Evolutionary conservation across 2,888 invertebrate genomes (phyloP), one percentile per base, ranked within the genome.

Genomic region (Aethes cnicana): DNA sequence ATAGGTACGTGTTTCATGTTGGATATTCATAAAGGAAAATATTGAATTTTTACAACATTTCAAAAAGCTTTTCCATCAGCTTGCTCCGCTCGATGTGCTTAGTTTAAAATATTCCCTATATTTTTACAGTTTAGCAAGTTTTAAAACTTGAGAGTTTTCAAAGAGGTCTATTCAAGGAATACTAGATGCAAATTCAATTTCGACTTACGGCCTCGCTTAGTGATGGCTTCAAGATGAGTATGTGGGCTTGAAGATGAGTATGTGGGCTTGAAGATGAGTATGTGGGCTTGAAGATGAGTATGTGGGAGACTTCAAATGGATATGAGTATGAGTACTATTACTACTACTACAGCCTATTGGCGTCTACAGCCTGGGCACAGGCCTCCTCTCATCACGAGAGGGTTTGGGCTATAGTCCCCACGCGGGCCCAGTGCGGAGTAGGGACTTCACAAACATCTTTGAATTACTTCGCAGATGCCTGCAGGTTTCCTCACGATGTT

Each of bases 121-220:
- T 44, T 52, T 39, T 32, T n/a, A 6, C 28, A 8, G 17, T 46
- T 25, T 46, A 44, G 44, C 33, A 26, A 32, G 20, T 52, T 39
- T 25, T 32, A 17, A 44, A 50, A 44, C 37, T 50, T 12, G 23
- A 9, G 23, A 37, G 30, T 37, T 44, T 20, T n/a, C 44, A 9
- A 44, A 44, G 36, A 18, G 36, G 32, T 28, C 28, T 23, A 39
- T 52, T 52, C 44, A 44, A 37, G 33, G 18, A 39, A 46, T 46
- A 37, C 25, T 44, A 39, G 43, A 54, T 54, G 54, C 44, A 44
- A 54, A 54, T 54, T 54, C 43, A 33, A 44, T 54, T 26, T 52
- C 11, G 7, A 37, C 25, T 32, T 32, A 14, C 23, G 20, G 21
- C 14, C 14, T 4, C 37, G 8, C 16, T 41, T 37, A 39, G 37